A percentile compares a stretch with the other conserved stretches of the same genome.
Evolutionary conservation across 2,888 invertebrate species (phyloP).

Genomic region (Diarsia brunnea): DNA sequence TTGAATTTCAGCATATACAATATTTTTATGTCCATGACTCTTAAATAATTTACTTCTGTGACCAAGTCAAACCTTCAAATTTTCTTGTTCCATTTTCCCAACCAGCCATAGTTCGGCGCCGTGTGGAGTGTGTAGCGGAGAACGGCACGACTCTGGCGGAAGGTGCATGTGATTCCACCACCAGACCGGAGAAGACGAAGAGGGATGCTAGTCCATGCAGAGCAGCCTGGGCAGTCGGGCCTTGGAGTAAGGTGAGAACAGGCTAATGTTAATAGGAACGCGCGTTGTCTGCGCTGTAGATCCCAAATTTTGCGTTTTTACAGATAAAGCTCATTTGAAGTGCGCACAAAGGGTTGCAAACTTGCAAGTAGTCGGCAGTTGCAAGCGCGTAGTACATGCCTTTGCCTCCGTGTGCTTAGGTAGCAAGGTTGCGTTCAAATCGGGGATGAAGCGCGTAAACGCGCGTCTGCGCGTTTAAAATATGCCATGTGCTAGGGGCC

Average conservation of each 20-base stretch:
- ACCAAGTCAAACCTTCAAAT: neutral
- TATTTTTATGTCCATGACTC: neutral
- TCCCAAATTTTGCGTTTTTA: no score
- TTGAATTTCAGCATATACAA: neutral
- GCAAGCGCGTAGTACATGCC: no score
- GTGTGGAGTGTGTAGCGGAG: slow-evolving; percentile 87
- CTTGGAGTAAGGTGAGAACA: slow-evolving; percentile 96
- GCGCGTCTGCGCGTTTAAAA: no score
- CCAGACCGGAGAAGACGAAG: slow-evolving; percentile 94
- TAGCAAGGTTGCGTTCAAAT: no score
- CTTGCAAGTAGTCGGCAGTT: no score
- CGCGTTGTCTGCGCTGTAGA: no score
- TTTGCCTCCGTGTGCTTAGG: no score
- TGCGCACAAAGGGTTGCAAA: no score
- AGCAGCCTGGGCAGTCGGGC: slow-evolving; percentile 97
- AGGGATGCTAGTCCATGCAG: slow-evolving; percentile 96
- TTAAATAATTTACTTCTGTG: neutral
- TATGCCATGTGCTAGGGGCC: no score
- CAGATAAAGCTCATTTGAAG: no score
- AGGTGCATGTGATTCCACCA: slow-evolving; percentile 92
- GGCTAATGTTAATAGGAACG: no score
- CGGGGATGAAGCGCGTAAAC: no score
- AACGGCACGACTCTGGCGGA: slow-evolving; percentile 82
- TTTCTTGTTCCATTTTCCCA: neutral
- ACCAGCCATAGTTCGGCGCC: slow-evolving; percentile 82